Evolutionary conservation across 2,888 invertebrate genomes (phyloP), one percentile per base, ranked within the genome.

Genomic region (Standfussiana lucernea): DNA sequence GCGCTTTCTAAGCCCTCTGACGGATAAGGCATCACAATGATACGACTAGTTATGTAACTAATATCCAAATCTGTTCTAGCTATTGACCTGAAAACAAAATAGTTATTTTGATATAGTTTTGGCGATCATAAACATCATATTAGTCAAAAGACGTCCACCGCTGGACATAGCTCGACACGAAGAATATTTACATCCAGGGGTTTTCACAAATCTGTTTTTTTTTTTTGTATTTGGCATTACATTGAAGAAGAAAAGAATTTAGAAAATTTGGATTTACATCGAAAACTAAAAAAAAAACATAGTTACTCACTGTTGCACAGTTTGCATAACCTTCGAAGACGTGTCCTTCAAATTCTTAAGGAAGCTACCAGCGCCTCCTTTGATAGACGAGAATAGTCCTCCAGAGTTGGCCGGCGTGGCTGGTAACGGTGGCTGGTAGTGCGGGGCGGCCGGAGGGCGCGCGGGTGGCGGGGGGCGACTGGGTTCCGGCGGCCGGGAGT

Each of bases 251-350:
- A n/a, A n/a, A n/a, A n/a, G n/a, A n/a, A n/a, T n/a, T n/a, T n/a
- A n/a, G n/a, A n/a, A n/a, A n/a, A n/a, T n/a, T n/a, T n/a, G n/a
- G n/a, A n/a, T n/a, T n/a, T n/a, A n/a, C n/a, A n/a, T n/a, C n/a
- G n/a, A n/a, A n/a, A n/a, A n/a, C n/a, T n/a, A n/a, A n/a, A 59
- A 35, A 61, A 61, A 1, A 21, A 61, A 32, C 32, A 10, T 32
- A 32, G 21, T 21, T 64, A 64, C 97, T 97, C 93, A 98, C 97
- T 99, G 99, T 93, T 99, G 99, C 85, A 99, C 99, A 56, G 99
- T 99, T 93, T 99, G 99, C 98, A 99, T 99, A 62, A 99, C 99
- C 97, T 99, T 99, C 56, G 98, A 98, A 35, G 99, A 99, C 0
- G 99, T 99, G 91, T 99, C 99, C 94, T 99, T 99, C 45, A 99